Conservation (phyloP, 2,888 invertebrate species). For the Heliconius aoede region DNA sequence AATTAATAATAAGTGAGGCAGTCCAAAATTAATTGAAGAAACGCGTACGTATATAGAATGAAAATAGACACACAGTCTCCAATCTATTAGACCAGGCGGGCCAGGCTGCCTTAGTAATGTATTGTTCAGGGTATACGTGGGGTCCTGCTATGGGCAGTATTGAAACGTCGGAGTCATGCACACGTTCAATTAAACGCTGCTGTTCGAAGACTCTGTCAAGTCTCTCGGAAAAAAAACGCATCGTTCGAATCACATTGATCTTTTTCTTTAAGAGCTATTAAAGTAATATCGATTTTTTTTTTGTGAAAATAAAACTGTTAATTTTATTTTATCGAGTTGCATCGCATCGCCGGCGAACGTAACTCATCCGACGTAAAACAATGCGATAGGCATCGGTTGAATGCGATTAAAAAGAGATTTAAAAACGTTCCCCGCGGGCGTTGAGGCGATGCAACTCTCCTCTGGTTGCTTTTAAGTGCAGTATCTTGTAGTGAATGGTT, state of each 20-base stretch:
- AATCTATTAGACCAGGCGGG: conserved; percentile 28
- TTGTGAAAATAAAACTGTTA: conserved; percentile 67
- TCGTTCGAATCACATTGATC: conserved; percentile 62
- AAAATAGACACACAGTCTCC: conserved; percentile 22
- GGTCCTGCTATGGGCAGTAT: conserved; percentile 72
- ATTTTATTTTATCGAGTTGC: conserved; percentile 73
- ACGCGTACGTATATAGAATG: background rate
- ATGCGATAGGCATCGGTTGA: conserved; percentile 74
- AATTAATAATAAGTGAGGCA: background rate
- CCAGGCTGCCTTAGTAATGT: conserved; percentile 46
- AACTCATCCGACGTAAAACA: conserved; percentile 76
- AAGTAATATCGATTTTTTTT: conserved; percentile 70
- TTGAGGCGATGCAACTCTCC: conserved; percentile 66
- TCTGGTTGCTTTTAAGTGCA: conserved; percentile 73
- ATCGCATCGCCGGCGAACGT: conserved; percentile 67
- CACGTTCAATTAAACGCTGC: conserved; percentile 71
- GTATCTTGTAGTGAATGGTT: conserved; percentile 68
- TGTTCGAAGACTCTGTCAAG: conserved; percentile 66
- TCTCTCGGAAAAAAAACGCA: conserved; percentile 65
- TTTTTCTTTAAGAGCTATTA: conserved; percentile 76
- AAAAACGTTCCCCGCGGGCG: conserved; percentile 64
- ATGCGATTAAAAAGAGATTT: conserved; percentile 71
- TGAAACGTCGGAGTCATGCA: conserved; percentile 75
- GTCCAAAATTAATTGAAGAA: conserved; percentile 3
- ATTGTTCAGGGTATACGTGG: conserved; percentile 64